Conservation (phyloP, 2,113 vertebrate genomes). For the Pangasianodon hypophthalmus region DNA sequence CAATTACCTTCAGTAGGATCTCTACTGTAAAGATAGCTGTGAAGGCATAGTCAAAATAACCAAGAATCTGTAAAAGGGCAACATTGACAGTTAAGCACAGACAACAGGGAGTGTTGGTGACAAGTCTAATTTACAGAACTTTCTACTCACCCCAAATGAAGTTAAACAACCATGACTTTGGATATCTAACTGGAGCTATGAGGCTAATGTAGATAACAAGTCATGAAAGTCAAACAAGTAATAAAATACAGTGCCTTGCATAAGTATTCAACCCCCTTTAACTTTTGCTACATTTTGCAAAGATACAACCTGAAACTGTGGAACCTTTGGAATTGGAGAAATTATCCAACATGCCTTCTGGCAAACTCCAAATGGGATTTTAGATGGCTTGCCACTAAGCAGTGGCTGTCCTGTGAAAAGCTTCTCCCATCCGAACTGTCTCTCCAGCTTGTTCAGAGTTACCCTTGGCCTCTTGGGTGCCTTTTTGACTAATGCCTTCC, state of each 20-base stretch:
- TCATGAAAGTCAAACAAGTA: neutral
- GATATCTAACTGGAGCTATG: neutral
- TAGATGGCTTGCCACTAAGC: neutral
- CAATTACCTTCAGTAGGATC: conserved; percentile 99
- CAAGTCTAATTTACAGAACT: neutral
- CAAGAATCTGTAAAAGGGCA: conserved; percentile 94
- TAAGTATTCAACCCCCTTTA: neutral
- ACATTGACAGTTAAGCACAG: conserved; percentile 34
- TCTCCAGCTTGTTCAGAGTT: neutral
- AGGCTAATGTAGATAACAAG: neutral
- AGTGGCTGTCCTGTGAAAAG: neutral
- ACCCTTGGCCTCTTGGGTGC: no score
- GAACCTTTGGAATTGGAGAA: neutral
- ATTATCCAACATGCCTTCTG: neutral
- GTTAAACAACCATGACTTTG: neutral
- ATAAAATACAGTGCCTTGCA: neutral
- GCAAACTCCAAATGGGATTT: neutral
- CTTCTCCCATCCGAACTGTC: neutral
- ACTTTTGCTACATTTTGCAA: neutral
- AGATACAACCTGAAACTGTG: neutral
- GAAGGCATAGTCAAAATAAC: conserved; percentile 99
- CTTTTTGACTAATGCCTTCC: neutral
- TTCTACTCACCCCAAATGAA: neutral
- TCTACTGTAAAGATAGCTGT: conserved; percentile 99
- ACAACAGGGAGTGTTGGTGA: neutral